Conservation (phyloP, 2,113 vertebrate genomes). For the Sturnira hondurensis region DNA sequence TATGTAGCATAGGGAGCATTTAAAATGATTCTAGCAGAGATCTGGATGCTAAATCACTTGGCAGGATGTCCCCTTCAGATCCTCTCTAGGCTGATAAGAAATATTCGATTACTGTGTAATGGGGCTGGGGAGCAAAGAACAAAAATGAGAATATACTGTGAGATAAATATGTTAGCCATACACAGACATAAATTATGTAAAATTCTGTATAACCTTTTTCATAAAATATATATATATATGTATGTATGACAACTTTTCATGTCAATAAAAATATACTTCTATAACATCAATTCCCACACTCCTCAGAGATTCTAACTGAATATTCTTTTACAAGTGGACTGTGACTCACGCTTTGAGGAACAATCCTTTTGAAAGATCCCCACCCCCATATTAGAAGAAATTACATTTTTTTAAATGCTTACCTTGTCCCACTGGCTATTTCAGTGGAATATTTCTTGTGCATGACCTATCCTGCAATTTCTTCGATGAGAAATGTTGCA, state of each 20-base stretch:
- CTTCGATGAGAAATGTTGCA: not conserved
- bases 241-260: not conserved
- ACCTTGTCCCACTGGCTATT: not conserved
- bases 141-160: not conserved
- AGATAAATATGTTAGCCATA: conserved; percentile 12
- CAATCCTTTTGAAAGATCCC: not conserved
- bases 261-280: not conserved
- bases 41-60: not conserved
- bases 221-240: not conserved
- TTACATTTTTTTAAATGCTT: not conserved
- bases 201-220: not conserved
- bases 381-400: not conserved
- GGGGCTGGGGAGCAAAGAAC: not conserved
- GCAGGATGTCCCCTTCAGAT: not conserved
- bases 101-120: not conserved
- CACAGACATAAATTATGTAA: not conserved
- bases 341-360: conserved; percentile 21
- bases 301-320: not conserved
- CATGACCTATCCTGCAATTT: not conserved
- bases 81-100: not conserved
- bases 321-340: not conserved
- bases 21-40: not conserved
- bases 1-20: not conserved
- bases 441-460: not conserved
- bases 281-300: not conserved